These are phyloP conservation scores for Nymphalis polychloros DNA, from an alignment of 2,888 invertebrate genomes.

Conservation along the genomic window DNA sequence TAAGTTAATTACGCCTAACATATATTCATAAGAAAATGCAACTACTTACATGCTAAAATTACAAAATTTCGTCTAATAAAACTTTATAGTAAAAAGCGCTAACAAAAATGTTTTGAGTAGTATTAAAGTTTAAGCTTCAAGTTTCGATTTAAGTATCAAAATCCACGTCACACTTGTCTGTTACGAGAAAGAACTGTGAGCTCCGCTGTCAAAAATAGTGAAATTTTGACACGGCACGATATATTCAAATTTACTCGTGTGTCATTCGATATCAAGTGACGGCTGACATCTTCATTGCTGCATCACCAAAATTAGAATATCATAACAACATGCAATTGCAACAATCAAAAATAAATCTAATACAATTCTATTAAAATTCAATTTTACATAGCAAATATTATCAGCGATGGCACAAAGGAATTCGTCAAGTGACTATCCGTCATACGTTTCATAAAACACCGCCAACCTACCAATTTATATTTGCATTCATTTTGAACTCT, in stretches of 20 bases:
- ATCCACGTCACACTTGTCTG: slow-evolving; percentile 44
- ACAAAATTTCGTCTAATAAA: not conserved
- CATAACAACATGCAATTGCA: slow-evolving; percentile 32
- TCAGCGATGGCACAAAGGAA: slow-evolving; percentile 59
- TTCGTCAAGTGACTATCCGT: slow-evolving; percentile 73
- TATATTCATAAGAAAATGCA: too few species aligned
- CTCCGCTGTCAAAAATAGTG: slow-evolving; percentile 65
- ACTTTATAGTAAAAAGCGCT: not conserved
- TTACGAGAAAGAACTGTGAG: slow-evolving; percentile 33
- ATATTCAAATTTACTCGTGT: slow-evolving; percentile 67
- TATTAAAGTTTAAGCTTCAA: slow-evolving; percentile 2
- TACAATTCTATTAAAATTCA: slow-evolving; percentile 16
- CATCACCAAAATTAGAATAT: slow-evolving; percentile 43
- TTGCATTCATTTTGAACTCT: slow-evolving; percentile 41
- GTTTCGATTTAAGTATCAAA: slow-evolving; percentile 20
- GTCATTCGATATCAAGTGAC: slow-evolving; percentile 69
- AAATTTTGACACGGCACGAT: slow-evolving; percentile 76
- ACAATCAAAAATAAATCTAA: slow-evolving; percentile 43
- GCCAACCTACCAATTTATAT: slow-evolving; percentile 41
- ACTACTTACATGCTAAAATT: too few species aligned
- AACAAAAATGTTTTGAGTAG: not conserved
- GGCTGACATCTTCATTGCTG: slow-evolving; percentile 74
- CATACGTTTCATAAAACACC: slow-evolving; percentile 54
- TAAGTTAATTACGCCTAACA: too few species aligned
- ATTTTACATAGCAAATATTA: slow-evolving; percentile 20